phyloP scores from a whole-genome alignment of 2,888 invertebrate species.

The Encarsia formosa region DNA sequence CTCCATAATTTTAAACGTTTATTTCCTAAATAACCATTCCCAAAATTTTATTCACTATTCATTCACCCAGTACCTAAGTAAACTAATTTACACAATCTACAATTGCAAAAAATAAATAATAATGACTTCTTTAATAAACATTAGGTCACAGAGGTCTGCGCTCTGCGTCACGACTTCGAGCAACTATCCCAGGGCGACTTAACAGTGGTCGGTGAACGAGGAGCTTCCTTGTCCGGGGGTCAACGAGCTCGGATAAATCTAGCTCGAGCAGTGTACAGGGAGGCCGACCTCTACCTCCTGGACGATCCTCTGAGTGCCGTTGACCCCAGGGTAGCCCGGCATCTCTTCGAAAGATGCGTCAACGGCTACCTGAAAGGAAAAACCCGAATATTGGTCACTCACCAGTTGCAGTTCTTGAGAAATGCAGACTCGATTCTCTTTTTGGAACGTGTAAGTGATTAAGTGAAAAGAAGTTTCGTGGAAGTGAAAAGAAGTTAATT shows the following conservation, averaged over 20 bases:
- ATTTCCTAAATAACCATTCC: too few relatives aligned
- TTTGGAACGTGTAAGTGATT: neutral
- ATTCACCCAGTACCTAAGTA: too few relatives aligned
- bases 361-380: constrained; percentile 56
- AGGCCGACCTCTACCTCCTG: constrained; percentile 73
- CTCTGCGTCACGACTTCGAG: constrained; percentile 65
- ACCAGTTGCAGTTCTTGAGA: neutral
- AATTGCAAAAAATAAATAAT: too few relatives aligned
- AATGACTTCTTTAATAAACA: too few relatives aligned
- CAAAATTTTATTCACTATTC: too few relatives aligned
- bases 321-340: constrained; percentile 71
- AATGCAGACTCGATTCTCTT: neutral
- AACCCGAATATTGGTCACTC: constrained; percentile 53
- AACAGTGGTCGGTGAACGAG: constrained; percentile 77
- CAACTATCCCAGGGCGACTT: constrained; percentile 72
- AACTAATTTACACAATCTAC: too few relatives aligned
- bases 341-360: constrained; percentile 71
- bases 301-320: constrained; percentile 82
- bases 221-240: constrained; percentile 76
- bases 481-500: neutral
- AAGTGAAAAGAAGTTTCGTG: neutral
- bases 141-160: constrained; percentile 63
- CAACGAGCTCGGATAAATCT: constrained; percentile 78
- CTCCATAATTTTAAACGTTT: too few relatives aligned
- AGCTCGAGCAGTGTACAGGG: constrained; percentile 70